phyloP scores from a whole-genome alignment of 2,113 vertebrate genomes.

The Carassius auratus region DNA sequence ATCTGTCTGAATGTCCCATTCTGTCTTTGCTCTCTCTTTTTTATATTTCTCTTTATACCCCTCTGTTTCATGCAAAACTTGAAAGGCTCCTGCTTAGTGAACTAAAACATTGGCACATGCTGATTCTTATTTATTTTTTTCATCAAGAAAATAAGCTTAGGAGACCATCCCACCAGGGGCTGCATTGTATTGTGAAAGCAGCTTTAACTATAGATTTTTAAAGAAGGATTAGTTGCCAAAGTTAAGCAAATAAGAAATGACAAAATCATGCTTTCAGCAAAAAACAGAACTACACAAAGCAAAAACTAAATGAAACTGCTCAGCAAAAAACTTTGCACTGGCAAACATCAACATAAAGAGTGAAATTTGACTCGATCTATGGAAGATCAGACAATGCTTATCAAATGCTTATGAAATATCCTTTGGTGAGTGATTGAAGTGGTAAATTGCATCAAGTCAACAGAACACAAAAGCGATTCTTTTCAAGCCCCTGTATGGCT shows the following conservation, averaged over 20 bases:
- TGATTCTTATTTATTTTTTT: constrained; percentile 30
- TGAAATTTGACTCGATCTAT: constrained; percentile 51
- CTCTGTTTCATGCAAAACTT: constrained; percentile 24
- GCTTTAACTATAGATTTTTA: constrained; percentile 53
- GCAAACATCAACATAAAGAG: constrained; percentile 43
- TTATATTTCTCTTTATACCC: not conserved
- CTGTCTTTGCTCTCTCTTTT: constrained; percentile 15
- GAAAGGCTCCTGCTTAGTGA: constrained; percentile 18
- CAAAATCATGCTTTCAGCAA: constrained; percentile 63
- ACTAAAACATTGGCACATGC: constrained; percentile 46
- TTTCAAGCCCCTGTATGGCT: not conserved
- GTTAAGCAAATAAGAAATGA: constrained; percentile 58
- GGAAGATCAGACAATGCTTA: constrained; percentile 40
- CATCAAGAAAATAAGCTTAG: constrained; percentile 32
- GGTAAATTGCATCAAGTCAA: constrained; percentile 56
- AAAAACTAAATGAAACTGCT: constrained; percentile 21
- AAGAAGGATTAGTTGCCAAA: constrained; percentile 47
- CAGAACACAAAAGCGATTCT: constrained; percentile 31
- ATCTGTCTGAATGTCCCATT: constrained; percentile 16
- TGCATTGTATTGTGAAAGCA: constrained; percentile 47
- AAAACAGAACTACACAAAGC: constrained; percentile 41
- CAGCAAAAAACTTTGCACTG: constrained; percentile 51
- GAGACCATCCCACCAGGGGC: not conserved
- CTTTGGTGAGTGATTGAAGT: constrained; percentile 47
- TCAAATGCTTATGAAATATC: constrained; percentile 48